phyloP scores from a whole-genome alignment of 2,797 vertebrate genomes.

The Forpus xanthops region DNA sequence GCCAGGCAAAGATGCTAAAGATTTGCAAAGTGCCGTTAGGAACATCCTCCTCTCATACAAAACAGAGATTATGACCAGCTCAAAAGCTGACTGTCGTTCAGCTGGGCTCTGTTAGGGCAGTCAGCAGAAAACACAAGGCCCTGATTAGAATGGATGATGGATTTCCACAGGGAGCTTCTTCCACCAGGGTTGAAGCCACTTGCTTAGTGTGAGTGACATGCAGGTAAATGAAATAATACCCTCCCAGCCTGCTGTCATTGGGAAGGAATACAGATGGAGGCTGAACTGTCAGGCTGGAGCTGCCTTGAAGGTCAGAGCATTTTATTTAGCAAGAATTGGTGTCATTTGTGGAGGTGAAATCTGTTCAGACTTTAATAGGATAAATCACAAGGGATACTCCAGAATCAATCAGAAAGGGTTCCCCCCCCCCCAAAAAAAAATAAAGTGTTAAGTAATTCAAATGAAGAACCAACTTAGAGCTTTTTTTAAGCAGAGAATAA shows the following conservation, averaged over 20 bases:
- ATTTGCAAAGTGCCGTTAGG: conserved; percentile 3
- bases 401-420: conserved; percentile 54
- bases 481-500: conserved; percentile 1
- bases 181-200: conserved; percentile 41
- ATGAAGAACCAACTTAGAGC: neutral
- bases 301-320: conserved; percentile 68
- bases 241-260: conserved; percentile 50
- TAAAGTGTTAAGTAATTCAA: conserved; percentile 13
- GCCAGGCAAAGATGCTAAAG: neutral
- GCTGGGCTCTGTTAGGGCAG: conserved; percentile 5
- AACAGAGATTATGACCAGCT: conserved; percentile 27
- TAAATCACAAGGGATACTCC: conserved; percentile 61
- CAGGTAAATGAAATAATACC: conserved; percentile 68
- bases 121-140: neutral
- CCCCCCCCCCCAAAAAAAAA: too few species aligned
- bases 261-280: conserved; percentile 63
- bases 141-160: conserved; percentile 55
- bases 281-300: conserved; percentile 50
- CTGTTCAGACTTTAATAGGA: conserved; percentile 58
- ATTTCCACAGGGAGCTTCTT: conserved; percentile 51
- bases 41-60: neutral
- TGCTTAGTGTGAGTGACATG: conserved; percentile 64
- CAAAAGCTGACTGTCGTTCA: conserved; percentile 45
- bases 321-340: conserved; percentile 70
- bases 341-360: conserved; percentile 68